Conservation (phyloP, 2,797 vertebrate genomes). For the Acomys russatus region DNA sequence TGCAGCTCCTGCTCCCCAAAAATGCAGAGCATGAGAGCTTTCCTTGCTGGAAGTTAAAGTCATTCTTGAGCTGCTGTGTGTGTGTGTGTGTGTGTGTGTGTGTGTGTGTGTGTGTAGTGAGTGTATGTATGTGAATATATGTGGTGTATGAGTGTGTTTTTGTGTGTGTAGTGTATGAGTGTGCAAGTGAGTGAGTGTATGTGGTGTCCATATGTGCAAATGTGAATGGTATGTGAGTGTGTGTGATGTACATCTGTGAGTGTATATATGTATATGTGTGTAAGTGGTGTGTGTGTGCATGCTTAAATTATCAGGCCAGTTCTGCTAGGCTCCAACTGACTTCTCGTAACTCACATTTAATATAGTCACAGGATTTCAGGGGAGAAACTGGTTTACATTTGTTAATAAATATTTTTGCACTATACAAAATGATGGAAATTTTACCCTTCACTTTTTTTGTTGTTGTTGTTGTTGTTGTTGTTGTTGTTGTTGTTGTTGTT, state of each 20-base stretch:
- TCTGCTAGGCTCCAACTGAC: constrained; percentile 71
- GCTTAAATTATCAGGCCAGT: constrained; percentile 77
- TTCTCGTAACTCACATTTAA: constrained; percentile 80
- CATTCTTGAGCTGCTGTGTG: constrained; percentile 66
- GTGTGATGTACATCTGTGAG: not conserved
- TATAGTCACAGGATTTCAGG: constrained; percentile 71
- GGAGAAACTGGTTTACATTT: constrained; percentile 75
- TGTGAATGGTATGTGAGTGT: not conserved
- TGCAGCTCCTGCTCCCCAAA: constrained; percentile 31
- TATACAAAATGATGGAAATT: constrained; percentile 72
- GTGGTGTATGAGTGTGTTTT: too few relatives aligned
- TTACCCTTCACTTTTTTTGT: constrained; percentile 66
- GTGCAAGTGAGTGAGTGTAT: not conserved
- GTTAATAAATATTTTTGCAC: constrained; percentile 79
- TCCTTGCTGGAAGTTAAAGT: constrained; percentile 83
- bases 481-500: too few relatives aligned
- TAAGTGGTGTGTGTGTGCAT: not conserved
- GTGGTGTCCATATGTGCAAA: not conserved
- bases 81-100: constrained; percentile 47
- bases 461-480: constrained; percentile 64
- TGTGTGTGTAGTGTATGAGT: not conserved
- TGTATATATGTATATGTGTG: not conserved
- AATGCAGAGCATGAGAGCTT: constrained; percentile 70
- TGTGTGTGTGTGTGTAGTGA: constrained; percentile 37
- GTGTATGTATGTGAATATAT: not conserved